Evolutionary conservation across 2,113 vertebrate species (phyloP).

Genomic region (Plecotus auritus): DNA sequence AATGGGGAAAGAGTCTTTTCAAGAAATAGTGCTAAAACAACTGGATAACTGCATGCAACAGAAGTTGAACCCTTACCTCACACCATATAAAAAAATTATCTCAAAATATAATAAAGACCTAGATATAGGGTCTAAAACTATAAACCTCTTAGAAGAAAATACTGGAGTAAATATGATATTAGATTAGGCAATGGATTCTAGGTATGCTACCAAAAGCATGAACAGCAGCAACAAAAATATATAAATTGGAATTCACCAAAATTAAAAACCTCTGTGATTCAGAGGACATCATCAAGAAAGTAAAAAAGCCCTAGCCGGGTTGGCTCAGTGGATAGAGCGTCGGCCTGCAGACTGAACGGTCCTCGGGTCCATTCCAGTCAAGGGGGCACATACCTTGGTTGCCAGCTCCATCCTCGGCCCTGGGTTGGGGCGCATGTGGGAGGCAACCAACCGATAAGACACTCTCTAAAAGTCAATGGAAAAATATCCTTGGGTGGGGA

Average conservation of each 20-base stretch:
- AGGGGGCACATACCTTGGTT: no score
- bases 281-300: neutral
- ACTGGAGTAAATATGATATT: neutral
- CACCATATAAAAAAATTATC: neutral
- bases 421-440: no score
- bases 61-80: neutral
- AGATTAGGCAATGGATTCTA: neutral
- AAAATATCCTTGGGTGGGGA: no score
- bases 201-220: neutral
- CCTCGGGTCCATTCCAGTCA: no score
- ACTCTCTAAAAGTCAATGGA: no score
- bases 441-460: no score
- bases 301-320: neutral
- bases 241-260: neutral
- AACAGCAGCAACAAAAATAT: neutral
- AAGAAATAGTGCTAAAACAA: neutral
- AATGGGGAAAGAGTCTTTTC: neutral
- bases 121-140: neutral
- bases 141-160: neutral
- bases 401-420: no score
- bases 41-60: neutral
- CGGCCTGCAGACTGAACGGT: no score
- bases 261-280: neutral
- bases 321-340: no score
- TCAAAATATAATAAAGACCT: neutral